Percentiles rank a stretch among this genome's conserved stretches.
Evolutionary conservation across 2,113 vertebrate genomes (phyloP).

Genomic region (Haemorhous mexicanus): DNA sequence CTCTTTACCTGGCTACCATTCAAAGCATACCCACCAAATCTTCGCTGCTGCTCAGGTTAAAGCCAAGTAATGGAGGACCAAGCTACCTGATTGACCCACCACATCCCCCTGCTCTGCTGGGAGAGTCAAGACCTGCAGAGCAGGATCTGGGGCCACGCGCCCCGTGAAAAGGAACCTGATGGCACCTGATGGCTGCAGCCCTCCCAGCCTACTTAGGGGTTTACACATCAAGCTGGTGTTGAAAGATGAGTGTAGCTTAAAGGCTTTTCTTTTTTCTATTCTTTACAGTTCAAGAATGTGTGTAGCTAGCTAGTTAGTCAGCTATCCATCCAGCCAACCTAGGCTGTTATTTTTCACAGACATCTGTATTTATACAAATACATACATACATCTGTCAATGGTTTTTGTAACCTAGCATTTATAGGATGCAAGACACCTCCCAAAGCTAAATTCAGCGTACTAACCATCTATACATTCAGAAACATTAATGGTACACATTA

Average conservation of each 20-base stretch:
- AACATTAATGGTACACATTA: not conserved
- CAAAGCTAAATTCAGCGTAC: not conserved
- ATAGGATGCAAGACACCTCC: not conserved
- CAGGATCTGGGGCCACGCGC: fast-evolving
- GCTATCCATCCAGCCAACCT: not conserved
- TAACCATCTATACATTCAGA: not conserved
- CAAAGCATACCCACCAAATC: not conserved
- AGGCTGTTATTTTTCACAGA: conserved; percentile 3
- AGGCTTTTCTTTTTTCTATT: not conserved
- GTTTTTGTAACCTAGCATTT: conserved; percentile 2
- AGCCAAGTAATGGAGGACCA: not conserved
- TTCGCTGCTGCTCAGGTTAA: not conserved
- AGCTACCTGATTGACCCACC: fast-evolving
- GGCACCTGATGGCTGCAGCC: not conserved
- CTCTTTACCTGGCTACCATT: not conserved
- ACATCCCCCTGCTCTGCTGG: not conserved
- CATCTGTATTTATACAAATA: not conserved
- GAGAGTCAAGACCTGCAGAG: not conserved
- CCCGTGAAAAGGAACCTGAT: not conserved
- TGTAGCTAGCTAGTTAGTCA: not conserved
- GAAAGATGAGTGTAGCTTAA: not conserved
- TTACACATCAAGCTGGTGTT: not conserved
- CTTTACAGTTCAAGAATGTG: not conserved
- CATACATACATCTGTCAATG: not conserved
- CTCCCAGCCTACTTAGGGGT: fast-evolving